phyloP scores from a whole-genome alignment of 2,888 invertebrate species.

The Galerucella pusilla region DNA sequence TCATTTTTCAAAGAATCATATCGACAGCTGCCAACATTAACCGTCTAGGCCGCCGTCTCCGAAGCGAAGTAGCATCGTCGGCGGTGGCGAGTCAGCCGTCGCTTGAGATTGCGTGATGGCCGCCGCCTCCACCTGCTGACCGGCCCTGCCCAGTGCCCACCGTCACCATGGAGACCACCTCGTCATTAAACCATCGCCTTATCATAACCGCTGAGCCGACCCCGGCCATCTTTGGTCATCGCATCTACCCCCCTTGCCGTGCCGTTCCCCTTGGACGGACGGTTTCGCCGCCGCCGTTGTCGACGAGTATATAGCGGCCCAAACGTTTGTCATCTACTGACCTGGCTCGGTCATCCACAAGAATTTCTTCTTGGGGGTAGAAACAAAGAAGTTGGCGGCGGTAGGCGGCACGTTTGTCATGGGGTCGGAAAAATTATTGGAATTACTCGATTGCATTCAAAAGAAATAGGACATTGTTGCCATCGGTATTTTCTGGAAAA shows the following conservation, averaged over 20 bases:
- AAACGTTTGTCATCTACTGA: slow-evolving; percentile 51
- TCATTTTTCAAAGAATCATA: slow-evolving; percentile 23
- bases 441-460: slow-evolving; percentile 6
- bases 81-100: slow-evolving; percentile 39
- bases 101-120: slow-evolving; percentile 66
- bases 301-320: slow-evolving; percentile 38
- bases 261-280: slow-evolving; percentile 39
- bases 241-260: slow-evolving; percentile 52
- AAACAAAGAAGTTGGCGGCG: slow-evolving; percentile 36
- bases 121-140: slow-evolving; percentile 62
- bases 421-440: slow-evolving; percentile 17
- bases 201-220: slow-evolving; percentile 68
- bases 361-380: slow-evolving; percentile 39
- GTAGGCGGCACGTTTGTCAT: slow-evolving; percentile 12
- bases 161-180: slow-evolving; percentile 68
- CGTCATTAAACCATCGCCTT: slow-evolving; percentile 70
- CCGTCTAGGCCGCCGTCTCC: slow-evolving; percentile 22
- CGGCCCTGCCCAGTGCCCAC: slow-evolving; percentile 67
- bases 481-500: neutral
- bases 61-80: slow-evolving; percentile 27
- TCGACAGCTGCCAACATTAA: slow-evolving; percentile 40
- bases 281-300: slow-evolving; percentile 34
- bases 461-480: neutral
- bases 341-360: slow-evolving; percentile 43
- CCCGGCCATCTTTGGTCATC: slow-evolving; percentile 66